A percentile compares a stretch with the other conserved stretches of the same genome.
Conservation (phyloP, 2,797 vertebrate genomes). For the Bucorvus abyssinicus region DNA sequence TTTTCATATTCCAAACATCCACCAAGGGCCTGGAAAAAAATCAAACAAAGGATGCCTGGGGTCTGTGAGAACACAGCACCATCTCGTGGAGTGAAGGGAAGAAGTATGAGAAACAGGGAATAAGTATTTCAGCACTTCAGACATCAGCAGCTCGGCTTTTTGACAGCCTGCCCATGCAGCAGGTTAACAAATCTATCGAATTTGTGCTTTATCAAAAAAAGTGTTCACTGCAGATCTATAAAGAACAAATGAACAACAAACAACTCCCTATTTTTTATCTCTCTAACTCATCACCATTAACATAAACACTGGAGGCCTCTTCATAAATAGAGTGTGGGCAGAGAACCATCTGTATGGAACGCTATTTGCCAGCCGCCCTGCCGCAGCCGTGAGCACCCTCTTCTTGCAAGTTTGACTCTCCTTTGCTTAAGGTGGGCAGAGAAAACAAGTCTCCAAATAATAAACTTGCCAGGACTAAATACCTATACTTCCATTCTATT, state of each 20-base stretch:
- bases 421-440: not conserved
- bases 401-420: not conserved
- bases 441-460: not conserved
- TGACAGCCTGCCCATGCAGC: constrained; percentile 50
- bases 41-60: not conserved
- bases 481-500: not conserved
- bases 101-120: not conserved
- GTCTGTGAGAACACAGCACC: constrained; percentile 67
- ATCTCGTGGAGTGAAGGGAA: constrained; percentile 64
- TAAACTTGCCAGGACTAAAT: not conserved
- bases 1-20: not conserved
- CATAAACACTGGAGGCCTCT: constrained; percentile 72
- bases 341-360: constrained; percentile 69
- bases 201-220: constrained; percentile 50
- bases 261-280: constrained; percentile 78
- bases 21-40: not conserved
- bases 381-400: constrained; percentile 14
- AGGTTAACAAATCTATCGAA: constrained; percentile 68
- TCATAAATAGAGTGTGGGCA: constrained; percentile 76
- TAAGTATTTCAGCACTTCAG: not conserved
- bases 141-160: constrained; percentile 26
- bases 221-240: constrained; percentile 65
- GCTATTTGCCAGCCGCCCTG: constrained; percentile 61
- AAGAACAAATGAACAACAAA: constrained; percentile 78
- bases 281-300: constrained; percentile 66